These are phyloP conservation scores for Psittacus erithacus DNA, from an alignment of 2,113 vertebrate genomes.

Conservation along the genomic window DNA sequence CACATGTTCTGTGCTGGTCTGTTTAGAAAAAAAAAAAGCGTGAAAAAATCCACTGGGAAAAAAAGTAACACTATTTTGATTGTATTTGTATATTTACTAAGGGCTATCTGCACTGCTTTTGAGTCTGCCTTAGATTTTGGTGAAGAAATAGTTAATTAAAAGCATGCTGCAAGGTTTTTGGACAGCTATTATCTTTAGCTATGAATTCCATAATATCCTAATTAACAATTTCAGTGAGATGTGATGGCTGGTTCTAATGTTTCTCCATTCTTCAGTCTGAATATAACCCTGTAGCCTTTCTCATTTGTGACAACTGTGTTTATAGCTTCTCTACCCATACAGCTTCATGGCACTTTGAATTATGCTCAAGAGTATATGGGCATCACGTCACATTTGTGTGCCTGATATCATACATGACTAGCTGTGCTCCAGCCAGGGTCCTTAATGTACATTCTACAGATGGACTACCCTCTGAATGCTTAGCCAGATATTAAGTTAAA, in stretches of 20 bases:
- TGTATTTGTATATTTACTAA: background rate
- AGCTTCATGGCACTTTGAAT: constrained; percentile 87
- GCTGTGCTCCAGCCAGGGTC: constrained; percentile 74
- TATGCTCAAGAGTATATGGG: constrained; percentile 89
- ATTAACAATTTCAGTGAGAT: constrained; percentile 82
- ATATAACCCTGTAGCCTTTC: constrained; percentile 79
- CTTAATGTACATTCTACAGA: constrained; percentile 78
- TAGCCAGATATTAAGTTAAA: constrained; percentile 84
- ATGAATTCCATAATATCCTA: constrained; percentile 70
- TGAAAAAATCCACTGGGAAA: background rate
- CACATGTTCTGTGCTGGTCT: constrained; percentile 37
- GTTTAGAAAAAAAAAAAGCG: background rate
- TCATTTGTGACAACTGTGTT: constrained; percentile 88
- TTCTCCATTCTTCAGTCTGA: constrained; percentile 66
- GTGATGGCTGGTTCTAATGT: constrained; percentile 70
- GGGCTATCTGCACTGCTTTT: background rate
- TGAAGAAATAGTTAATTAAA: constrained; percentile 70
- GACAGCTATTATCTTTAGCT: constrained; percentile 54
- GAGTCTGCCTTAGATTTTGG: background rate
- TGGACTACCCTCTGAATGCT: constrained; percentile 77
- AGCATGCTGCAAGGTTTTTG: constrained; percentile 36
- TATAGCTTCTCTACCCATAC: constrained; percentile 85
- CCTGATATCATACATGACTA: constrained; percentile 84
- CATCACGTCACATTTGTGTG: constrained; percentile 91
- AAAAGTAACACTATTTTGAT: background rate